Conservation (phyloP, 2,797 vertebrate species). For the Semotilus atromaculatus region DNA sequence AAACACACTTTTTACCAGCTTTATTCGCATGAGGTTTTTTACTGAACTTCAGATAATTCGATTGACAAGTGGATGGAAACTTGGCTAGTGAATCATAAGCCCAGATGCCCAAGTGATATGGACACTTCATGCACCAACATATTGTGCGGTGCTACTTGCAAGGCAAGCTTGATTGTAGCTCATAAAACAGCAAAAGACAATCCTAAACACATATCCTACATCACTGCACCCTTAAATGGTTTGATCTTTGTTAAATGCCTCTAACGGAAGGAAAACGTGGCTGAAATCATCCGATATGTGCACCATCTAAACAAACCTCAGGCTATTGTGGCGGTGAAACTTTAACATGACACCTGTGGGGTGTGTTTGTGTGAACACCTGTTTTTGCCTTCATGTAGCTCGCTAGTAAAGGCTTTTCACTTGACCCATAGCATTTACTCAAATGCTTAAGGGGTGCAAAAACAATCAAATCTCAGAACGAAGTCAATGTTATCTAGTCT, state of each 20-base stretch:
- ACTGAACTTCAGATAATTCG: no score
- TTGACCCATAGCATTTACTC: not conserved
- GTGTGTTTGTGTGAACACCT: constrained; percentile 3
- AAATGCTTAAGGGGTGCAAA: constrained; percentile 2
- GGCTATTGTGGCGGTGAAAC: not conserved
- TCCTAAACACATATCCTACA: not conserved
- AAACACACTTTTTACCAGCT: no score
- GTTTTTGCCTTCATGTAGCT: not conserved
- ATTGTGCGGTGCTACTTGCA: not conserved
- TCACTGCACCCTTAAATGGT: not conserved
- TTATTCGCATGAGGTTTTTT: no score
- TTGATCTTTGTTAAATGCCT: not conserved
- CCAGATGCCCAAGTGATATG: not conserved
- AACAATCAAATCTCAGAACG: not conserved
- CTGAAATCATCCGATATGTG: not conserved
- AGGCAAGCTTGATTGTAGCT: not conserved
- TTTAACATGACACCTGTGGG: constrained; percentile 25
- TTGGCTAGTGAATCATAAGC: not conserved
- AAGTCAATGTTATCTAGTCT: not conserved
- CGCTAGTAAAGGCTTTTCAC: not conserved
- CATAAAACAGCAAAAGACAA: not conserved
- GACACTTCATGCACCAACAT: not conserved
- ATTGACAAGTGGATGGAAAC: no score
- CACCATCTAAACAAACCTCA: constrained; percentile 3
- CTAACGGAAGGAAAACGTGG: not conserved